phyloP scores from a whole-genome alignment of 1,140 invertebrate species.

The Hyles vespertilio region DNA sequence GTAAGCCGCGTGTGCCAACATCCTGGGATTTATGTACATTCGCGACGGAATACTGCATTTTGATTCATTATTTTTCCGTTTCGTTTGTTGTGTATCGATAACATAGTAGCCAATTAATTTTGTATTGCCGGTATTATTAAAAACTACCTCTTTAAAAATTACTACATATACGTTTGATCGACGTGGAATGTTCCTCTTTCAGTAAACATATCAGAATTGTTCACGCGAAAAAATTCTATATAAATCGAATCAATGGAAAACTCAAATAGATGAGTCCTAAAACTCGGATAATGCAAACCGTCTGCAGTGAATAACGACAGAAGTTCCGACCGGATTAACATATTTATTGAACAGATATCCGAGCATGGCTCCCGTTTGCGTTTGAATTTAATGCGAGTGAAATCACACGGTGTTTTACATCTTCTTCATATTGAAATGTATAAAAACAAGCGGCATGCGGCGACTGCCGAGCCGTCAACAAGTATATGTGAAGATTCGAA shows the following conservation, averaged over 20 bases:
- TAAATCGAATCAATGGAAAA: too few relatives aligned
- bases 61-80: too few relatives aligned
- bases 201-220: too few relatives aligned
- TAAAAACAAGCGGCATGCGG: slow-evolving; percentile 42
- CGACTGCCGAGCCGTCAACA: slow-evolving; percentile 35
- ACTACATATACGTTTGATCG: too few relatives aligned
- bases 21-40: not conserved
- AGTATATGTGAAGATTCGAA: slow-evolving; percentile 27
- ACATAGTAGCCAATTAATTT: too few relatives aligned
- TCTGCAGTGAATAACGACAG: slow-evolving; percentile 5
- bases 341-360: slow-evolving; percentile 14
- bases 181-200: too few relatives aligned
- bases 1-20: not conserved
- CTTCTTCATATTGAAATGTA: slow-evolving; percentile 30
- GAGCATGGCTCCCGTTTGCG: slow-evolving; percentile 6
- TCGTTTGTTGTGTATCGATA: too few relatives aligned
- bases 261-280: too few relatives aligned
- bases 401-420: slow-evolving; percentile 18
- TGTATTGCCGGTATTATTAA: too few relatives aligned
- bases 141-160: too few relatives aligned
- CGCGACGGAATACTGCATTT: too few relatives aligned
- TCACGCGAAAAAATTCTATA: too few relatives aligned
- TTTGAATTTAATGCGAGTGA: slow-evolving; percentile 23
- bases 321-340: slow-evolving; percentile 1
- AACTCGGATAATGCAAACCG: not conserved